A percentile compares a stretch with the other conserved stretches of the same genome.
Conservation (phyloP, 2,113 vertebrate species). For the Uropsilus gracilis region DNA sequence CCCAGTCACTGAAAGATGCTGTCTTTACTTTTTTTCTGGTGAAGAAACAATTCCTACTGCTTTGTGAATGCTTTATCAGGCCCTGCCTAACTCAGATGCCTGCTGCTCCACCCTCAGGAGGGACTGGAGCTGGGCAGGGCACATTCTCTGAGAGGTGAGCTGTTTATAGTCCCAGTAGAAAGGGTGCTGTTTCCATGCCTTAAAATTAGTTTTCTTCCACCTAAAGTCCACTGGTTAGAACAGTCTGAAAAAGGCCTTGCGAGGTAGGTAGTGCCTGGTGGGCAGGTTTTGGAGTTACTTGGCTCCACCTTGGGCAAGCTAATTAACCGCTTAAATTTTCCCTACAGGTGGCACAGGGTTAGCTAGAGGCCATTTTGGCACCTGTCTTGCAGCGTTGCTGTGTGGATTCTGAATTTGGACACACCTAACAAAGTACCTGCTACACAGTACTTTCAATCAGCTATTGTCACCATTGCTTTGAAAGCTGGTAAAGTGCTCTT, state of each 20-base stretch:
- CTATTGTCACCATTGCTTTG: background rate
- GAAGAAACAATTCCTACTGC: background rate
- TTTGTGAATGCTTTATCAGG: background rate
- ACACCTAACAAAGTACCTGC: background rate
- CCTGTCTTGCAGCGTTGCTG: no score
- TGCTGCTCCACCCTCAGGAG: rapidly evolving
- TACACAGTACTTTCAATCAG: background rate
- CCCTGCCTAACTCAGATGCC: background rate
- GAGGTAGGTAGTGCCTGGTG: background rate
- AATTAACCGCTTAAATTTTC: background rate
- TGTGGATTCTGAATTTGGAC: background rate
- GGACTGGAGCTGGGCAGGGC: no score
- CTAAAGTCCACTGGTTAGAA: background rate
- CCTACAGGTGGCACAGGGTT: rapidly evolving
- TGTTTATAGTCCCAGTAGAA: background rate
- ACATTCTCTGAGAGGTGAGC: background rate
- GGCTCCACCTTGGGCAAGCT: background rate
- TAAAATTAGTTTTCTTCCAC: background rate
- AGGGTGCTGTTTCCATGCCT: background rate
- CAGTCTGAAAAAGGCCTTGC: background rate
- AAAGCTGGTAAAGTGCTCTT: background rate
- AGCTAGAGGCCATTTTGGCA: rapidly evolving
- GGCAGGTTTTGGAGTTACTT: background rate
- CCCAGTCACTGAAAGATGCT: background rate
- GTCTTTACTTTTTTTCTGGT: background rate